Percentiles rank a stretch among this genome's conserved stretches.
These are phyloP conservation scores for Pycnomerus fuliginosus DNA, from an alignment of 2,888 invertebrate species.

Conservation along the genomic window DNA sequence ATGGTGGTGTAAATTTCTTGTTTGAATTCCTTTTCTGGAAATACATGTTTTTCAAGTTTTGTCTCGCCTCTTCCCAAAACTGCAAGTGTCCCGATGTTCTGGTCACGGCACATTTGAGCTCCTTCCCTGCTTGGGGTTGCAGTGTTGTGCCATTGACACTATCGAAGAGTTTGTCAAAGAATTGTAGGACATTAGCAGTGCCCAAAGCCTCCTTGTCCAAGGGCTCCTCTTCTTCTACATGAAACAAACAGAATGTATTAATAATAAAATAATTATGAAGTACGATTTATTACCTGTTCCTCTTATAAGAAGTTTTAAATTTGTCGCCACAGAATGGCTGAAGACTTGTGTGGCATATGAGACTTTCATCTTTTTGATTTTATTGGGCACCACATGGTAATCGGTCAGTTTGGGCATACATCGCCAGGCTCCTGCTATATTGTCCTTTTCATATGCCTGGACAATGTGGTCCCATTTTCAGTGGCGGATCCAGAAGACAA, in stretches of 20 bases:
- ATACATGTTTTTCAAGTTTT: slow-evolving; percentile 6
- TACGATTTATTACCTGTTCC: no score
- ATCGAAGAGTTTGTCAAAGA: slow-evolving; percentile 5
- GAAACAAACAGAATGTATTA: no score
- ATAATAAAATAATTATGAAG: no score
- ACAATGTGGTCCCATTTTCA: slow-evolving; percentile 9
- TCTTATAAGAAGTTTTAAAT: no score
- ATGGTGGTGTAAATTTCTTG: slow-evolving; percentile 6
- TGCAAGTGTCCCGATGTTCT: slow-evolving; percentile 1
- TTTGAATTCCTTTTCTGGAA: not conserved
- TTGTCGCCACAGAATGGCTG: slow-evolving; percentile 13
- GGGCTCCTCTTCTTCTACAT: no score
- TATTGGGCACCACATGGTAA: slow-evolving; percentile 3
- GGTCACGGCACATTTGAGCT: slow-evolving; percentile 5
- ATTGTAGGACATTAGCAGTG: slow-evolving; percentile 5
- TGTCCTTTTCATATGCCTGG: slow-evolving; percentile 10
- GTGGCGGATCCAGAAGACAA: no score
- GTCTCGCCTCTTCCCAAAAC: slow-evolving; percentile 7
- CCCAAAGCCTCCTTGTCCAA: no score
- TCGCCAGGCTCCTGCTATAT: not conserved
- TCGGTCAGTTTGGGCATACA: slow-evolving; percentile 13
- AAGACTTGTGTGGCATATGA: slow-evolving; percentile 15
- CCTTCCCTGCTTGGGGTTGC: not conserved
- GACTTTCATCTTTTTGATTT: slow-evolving; percentile 21
- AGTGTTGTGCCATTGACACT: slow-evolving; percentile 7